phyloP scores from a whole-genome alignment of 1,140 invertebrate species.

The Drosophila arawakana region DNA sequence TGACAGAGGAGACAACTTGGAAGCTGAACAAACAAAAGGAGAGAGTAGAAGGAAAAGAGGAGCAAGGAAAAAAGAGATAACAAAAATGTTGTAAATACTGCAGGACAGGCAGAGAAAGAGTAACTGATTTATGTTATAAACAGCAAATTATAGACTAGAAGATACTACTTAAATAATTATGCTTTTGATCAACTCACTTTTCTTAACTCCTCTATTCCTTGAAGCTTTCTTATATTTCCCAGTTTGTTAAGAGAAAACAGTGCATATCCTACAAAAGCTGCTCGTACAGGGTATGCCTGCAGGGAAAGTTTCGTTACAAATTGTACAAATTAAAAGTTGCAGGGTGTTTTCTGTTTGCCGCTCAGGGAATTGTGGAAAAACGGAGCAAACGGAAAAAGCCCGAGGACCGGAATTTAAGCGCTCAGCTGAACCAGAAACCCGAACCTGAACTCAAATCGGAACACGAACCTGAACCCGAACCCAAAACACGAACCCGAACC shows the following conservation, averaged over 20 bases:
- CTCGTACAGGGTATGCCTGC: slow-evolving; percentile 11
- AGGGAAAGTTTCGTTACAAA: slow-evolving; percentile 64
- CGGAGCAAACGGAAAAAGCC: slow-evolving; percentile 19
- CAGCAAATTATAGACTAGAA: neutral
- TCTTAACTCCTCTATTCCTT: too few species aligned
- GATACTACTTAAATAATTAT: neutral
- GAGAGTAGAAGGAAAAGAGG: neutral
- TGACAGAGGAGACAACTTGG: neutral
- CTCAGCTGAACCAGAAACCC: neutral
- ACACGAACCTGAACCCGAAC: neutral
- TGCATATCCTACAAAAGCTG: neutral
- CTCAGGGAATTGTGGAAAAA: slow-evolving; percentile 25
- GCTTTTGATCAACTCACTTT: neutral
- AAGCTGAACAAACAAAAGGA: neutral
- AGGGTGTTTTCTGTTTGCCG: slow-evolving; percentile 13
- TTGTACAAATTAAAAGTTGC: slow-evolving; percentile 74
- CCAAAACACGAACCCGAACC: neutral
- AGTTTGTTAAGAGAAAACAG: neutral
- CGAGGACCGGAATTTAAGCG: slow-evolving; percentile 18
- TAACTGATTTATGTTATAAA: slow-evolving; percentile 27
- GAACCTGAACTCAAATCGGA: neutral
- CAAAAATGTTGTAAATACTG: slow-evolving; percentile 39
- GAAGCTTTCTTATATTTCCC: neutral
- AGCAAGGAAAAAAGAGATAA: slow-evolving; percentile 5
- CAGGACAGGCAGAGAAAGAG: slow-evolving; percentile 24